phyloP scores from a whole-genome alignment of 2,888 invertebrate species.

The Unio delphinus region DNA sequence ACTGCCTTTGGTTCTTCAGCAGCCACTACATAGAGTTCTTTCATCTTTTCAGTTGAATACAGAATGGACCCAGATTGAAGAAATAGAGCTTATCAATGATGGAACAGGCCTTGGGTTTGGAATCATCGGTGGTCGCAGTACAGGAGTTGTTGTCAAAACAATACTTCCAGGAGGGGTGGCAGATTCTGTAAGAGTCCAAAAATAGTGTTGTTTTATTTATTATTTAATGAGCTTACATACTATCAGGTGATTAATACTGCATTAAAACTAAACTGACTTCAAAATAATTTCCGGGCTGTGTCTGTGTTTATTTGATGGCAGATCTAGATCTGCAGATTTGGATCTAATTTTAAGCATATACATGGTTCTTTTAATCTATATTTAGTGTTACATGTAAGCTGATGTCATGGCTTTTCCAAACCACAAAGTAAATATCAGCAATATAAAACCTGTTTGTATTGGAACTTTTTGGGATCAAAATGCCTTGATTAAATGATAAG shows the following conservation, averaged over 20 bases:
- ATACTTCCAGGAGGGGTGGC: constrained; percentile 98
- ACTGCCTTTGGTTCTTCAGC: too few relatives aligned
- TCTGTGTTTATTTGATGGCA: too few relatives aligned
- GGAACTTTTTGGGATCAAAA: too few relatives aligned
- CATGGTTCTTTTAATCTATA: too few relatives aligned
- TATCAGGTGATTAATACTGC: neutral
- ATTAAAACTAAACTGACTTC: neutral
- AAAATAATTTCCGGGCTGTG: neutral
- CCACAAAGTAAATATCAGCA: too few relatives aligned
- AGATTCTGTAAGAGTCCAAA: constrained; percentile 81
- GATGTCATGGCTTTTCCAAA: too few relatives aligned
- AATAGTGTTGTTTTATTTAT: neutral
- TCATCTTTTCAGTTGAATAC: constrained; percentile 84
- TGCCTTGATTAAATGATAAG: too few relatives aligned
- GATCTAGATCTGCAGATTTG: too few relatives aligned
- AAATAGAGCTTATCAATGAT: constrained; percentile 97
- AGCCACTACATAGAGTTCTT: neutral
- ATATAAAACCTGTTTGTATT: too few relatives aligned
- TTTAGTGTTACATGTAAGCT: too few relatives aligned
- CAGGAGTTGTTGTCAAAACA: constrained; percentile 99
- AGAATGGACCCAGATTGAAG: constrained; percentile 99
- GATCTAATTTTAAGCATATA: too few relatives aligned
- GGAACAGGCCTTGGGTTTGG: constrained; percentile 98
- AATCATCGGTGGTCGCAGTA: constrained; percentile 94
- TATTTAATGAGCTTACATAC: neutral